Evolutionary conservation across 2,113 vertebrate species (phyloP).

Genomic region (Crotalus viridis): DNA sequence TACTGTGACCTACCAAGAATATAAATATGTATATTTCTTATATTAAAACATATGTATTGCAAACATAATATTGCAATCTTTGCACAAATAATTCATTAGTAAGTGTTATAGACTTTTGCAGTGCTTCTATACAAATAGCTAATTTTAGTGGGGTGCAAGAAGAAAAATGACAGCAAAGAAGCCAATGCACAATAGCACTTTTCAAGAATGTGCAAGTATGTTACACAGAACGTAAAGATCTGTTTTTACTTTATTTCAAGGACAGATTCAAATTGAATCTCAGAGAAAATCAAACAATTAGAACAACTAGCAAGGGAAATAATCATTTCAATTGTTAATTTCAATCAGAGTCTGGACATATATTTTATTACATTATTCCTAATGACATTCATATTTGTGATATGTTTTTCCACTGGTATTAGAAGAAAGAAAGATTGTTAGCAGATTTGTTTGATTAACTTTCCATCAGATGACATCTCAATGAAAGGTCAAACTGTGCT

Average conservation of each 20-base stretch:
- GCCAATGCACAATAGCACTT: not conserved
- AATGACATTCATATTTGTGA: not conserved
- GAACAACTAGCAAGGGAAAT: not conserved
- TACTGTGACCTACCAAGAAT: slow-evolving; percentile 77
- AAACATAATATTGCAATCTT: not conserved
- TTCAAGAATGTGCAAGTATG: not conserved
- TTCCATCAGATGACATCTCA: not conserved
- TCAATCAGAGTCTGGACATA: not conserved
- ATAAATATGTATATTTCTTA: not conserved
- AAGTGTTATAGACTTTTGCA: not conserved
- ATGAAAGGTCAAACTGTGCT: not conserved
- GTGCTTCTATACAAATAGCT: not conserved
- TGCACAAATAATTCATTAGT: not conserved
- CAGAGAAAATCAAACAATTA: not conserved
- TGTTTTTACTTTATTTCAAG: not conserved
- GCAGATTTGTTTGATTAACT: not conserved
- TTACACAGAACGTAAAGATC: not conserved
- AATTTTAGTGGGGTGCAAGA: not conserved
- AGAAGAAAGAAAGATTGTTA: not conserved
- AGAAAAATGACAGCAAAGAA: not conserved
- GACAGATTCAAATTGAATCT: not conserved
- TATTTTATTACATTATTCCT: not conserved
- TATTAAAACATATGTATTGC: not conserved
- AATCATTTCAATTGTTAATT: not conserved
- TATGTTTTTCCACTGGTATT: not conserved